Evolutionary conservation across 2,113 vertebrate species (phyloP).

Genomic region (Sisor rabdophorus): DNA sequence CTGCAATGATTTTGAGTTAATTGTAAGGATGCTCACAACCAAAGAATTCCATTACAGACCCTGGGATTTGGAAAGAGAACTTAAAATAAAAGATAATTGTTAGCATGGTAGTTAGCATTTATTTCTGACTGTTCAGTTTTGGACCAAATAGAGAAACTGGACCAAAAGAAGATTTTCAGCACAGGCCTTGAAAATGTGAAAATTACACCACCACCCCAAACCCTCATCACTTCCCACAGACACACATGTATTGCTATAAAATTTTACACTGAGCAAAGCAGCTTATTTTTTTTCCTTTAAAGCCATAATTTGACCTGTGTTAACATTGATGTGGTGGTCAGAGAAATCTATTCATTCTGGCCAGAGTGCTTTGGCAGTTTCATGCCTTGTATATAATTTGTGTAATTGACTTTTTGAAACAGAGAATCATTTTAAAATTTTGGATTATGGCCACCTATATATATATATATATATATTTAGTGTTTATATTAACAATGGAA

Average conservation of each 20-base stretch:
- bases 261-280: conserved; percentile 62
- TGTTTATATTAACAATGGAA: conserved; percentile 8
- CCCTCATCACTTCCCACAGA: conserved; percentile 57
- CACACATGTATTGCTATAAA: conserved; percentile 78
- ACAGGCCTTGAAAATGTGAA: neutral
- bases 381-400: conserved; percentile 92
- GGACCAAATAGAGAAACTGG: neutral
- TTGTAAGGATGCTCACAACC: neutral
- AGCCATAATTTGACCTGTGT: conserved; percentile 90
- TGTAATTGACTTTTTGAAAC: conserved; percentile 77
- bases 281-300: conserved; percentile 56
- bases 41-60: neutral
- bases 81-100: neutral
- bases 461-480: too few species aligned
- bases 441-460: conserved; percentile 2
- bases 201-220: neutral
- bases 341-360: neutral
- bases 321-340: conserved; percentile 35
- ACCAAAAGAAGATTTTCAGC: neutral
- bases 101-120: neutral
- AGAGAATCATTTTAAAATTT: conserved; percentile 9
- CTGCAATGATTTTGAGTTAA: neutral
- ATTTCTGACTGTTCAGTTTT: too few species aligned
- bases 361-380: conserved; percentile 80
- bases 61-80: neutral